Percentiles rank a stretch among this genome's conserved stretches.
Conservation (phyloP, 2,797 vertebrate genomes). For the Hylomyscus alleni region DNA sequence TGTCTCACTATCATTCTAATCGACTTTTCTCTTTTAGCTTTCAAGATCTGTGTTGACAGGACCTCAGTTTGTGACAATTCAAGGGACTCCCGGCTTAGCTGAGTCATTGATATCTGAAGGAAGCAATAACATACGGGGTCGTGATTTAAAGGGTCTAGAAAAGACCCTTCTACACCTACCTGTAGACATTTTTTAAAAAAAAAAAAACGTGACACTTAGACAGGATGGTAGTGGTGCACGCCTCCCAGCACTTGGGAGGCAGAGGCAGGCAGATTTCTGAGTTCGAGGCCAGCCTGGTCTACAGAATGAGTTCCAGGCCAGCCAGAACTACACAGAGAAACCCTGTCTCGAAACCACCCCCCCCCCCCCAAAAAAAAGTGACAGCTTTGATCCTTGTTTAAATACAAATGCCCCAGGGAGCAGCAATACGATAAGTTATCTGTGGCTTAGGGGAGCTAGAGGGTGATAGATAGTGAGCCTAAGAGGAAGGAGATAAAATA, state of each 20-base stretch:
- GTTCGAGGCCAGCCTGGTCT: too few species aligned
- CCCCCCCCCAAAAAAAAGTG: too few species aligned
- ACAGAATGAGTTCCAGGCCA: too few species aligned
- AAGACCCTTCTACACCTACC: background rate
- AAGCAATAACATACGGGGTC: background rate
- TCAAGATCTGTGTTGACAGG: background rate
- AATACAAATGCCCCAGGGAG: background rate
- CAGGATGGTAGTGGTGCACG: too few species aligned
- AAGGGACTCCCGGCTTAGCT: background rate
- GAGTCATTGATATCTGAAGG: background rate
- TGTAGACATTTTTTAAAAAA: conserved; percentile 18
- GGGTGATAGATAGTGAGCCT: background rate
- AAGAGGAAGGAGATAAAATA: background rate
- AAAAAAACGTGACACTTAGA: too few species aligned
- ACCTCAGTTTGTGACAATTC: background rate
- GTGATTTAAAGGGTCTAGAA: background rate
- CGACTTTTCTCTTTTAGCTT: conserved; percentile 42
- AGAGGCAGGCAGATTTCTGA: too few species aligned
- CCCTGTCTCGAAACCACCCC: too few species aligned
- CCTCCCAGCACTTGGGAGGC: too few species aligned
- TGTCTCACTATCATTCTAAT: background rate
- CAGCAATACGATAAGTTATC: conserved; percentile 23
- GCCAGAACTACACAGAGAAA: too few species aligned
- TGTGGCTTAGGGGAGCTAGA: conserved; percentile 43
- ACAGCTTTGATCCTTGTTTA: conserved; percentile 54